A percentile compares a stretch with the other conserved stretches of the same genome.
These are phyloP conservation scores for Orchesellides sinensis DNA, from an alignment of 2,888 invertebrate species.

Conservation along the genomic window DNA sequence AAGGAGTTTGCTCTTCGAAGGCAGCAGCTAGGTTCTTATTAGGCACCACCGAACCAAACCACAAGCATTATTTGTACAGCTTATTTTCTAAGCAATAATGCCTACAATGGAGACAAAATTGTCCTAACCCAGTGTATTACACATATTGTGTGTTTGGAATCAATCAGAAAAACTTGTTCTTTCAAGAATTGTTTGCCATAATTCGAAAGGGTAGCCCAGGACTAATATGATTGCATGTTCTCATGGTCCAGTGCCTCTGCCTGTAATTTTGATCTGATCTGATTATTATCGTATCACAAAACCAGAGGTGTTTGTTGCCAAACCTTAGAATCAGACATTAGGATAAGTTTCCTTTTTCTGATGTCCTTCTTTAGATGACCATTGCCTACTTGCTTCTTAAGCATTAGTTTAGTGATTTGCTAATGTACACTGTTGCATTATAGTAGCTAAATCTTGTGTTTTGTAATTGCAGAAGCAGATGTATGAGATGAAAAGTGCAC, in stretches of 20 bases:
- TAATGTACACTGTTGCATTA: not conserved
- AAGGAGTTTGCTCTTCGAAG: not conserved
- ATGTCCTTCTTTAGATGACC: constrained; percentile 7
- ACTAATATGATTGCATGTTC: constrained; percentile 40
- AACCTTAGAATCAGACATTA: constrained; percentile 41
- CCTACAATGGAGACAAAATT: constrained; percentile 26
- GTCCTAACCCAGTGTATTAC: constrained; percentile 35
- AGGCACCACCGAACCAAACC: not conserved
- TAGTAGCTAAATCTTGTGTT: constrained; percentile 54
- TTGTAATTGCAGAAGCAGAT: constrained; percentile 37
- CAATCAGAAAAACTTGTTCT: not conserved
- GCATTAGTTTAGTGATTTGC: not conserved
- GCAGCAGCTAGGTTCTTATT: not conserved
- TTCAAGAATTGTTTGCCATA: not conserved
- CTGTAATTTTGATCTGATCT: constrained; percentile 55
- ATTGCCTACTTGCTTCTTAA: no score
- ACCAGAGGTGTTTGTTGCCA: constrained; percentile 50
- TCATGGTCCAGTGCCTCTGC: constrained; percentile 63
- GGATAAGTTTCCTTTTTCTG: constrained; percentile 16
- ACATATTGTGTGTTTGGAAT: not conserved
- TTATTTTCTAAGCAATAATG: not conserved
- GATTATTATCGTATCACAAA: constrained; percentile 65
- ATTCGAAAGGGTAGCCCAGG: not conserved
- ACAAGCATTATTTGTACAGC: not conserved
- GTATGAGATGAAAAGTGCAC: constrained; percentile 34